A percentile compares a stretch with the other conserved stretches of the same genome.
Conservation (phyloP, 2,113 vertebrate genomes). For the Pomatorhinus ruficollis region DNA sequence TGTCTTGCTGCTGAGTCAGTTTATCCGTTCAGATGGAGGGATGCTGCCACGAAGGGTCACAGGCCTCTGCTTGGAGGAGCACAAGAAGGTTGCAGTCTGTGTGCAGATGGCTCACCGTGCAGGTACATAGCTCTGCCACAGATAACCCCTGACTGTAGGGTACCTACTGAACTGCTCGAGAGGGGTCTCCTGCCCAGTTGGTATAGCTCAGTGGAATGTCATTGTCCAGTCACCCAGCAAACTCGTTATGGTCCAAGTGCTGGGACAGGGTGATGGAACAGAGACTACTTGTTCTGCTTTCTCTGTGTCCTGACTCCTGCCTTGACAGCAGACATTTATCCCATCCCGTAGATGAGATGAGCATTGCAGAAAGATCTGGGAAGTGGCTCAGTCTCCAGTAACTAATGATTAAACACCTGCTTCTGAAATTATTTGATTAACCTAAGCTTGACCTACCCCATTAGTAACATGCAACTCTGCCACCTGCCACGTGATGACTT, state of each 20-base stretch:
- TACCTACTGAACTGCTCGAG: background rate
- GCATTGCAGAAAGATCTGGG: background rate
- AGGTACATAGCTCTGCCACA: conserved; percentile 71
- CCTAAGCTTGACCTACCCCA: background rate
- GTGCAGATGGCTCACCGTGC: conserved; percentile 97
- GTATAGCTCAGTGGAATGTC: background rate
- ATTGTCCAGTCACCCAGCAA: background rate
- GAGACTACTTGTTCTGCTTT: background rate
- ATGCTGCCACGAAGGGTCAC: conserved; percentile 89
- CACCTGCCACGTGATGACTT: background rate
- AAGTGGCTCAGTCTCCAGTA: background rate
- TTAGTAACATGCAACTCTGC: background rate
- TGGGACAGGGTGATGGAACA: background rate
- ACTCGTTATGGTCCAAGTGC: background rate
- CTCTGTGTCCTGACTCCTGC: background rate
- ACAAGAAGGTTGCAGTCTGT: conserved; percentile 88
- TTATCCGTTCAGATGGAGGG: conserved; percentile 90
- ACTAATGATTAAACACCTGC: background rate
- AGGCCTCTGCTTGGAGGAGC: conserved; percentile 90
- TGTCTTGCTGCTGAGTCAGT: conserved; percentile 92
- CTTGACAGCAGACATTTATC: background rate
- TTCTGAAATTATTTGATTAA: background rate
- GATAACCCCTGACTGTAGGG: background rate
- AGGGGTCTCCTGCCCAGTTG: background rate
- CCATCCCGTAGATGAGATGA: background rate